Conservation (phyloP, 2,797 vertebrate species). For the Microctenopoma stevenorrisi region DNA sequence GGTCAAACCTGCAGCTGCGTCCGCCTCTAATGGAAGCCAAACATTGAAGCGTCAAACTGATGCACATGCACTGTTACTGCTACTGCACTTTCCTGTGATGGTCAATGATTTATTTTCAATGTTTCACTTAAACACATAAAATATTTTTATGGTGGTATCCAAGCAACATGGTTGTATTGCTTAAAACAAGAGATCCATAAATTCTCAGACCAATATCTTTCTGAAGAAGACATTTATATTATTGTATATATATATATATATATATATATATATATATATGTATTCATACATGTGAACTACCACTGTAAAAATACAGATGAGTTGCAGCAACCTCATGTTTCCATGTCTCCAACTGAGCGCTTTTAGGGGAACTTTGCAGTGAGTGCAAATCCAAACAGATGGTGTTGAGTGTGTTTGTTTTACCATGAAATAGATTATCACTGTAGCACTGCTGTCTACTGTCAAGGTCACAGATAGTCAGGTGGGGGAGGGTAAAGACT, state of each 20-base stretch:
- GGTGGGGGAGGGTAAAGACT: neutral
- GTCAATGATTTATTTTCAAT: slow-evolving; percentile 26
- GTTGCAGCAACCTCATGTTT: slow-evolving; percentile 10
- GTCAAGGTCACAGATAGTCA: slow-evolving; percentile 50
- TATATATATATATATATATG: too few species aligned
- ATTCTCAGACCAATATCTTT: neutral
- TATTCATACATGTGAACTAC: too few species aligned
- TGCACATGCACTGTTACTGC: neutral
- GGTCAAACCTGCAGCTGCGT: slow-evolving; percentile 35
- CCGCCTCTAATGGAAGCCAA: slow-evolving; percentile 11
- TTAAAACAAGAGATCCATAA: slow-evolving; percentile 5
- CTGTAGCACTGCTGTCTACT: slow-evolving; percentile 31
- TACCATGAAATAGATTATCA: slow-evolving; percentile 54
- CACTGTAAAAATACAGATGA: slow-evolving; percentile 10
- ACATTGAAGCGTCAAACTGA: slow-evolving; percentile 11
- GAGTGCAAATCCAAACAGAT: slow-evolving; percentile 37
- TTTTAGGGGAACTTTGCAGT: slow-evolving; percentile 24
- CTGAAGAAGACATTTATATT: neutral
- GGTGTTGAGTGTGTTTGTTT: slow-evolving; percentile 47
- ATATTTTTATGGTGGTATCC: slow-evolving; percentile 30
- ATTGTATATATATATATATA: too few species aligned
- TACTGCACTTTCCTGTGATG: slow-evolving; percentile 11
- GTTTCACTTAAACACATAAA: slow-evolving; percentile 24
- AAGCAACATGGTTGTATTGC: slow-evolving; percentile 43
- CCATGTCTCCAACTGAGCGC: slow-evolving; percentile 3